phyloP scores from a whole-genome alignment of 2,113 vertebrate species.

The Triplophysa siluroides region DNA sequence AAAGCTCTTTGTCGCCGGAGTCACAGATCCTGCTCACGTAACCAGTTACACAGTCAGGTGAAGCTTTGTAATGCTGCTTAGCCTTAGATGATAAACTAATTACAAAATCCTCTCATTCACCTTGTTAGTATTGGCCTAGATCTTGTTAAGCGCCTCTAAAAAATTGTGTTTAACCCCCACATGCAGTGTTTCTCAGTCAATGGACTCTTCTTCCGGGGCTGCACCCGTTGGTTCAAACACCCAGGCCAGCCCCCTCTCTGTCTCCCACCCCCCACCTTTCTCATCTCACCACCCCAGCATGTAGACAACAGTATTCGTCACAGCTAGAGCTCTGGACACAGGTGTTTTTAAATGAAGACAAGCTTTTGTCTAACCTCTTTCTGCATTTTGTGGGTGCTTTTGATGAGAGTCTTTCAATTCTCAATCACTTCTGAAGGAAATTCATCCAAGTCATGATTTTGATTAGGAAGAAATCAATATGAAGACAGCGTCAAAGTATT shows the following conservation, averaged over 20 bases:
- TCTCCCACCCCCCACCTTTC: constrained; percentile 68
- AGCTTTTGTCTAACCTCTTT: constrained; percentile 9
- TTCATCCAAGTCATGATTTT: not conserved
- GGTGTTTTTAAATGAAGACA: constrained; percentile 22
- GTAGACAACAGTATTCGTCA: constrained; percentile 44
- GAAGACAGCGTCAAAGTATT: not conserved
- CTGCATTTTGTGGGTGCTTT: constrained; percentile 38
- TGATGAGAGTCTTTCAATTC: constrained; percentile 20
- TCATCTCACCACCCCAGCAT: constrained; percentile 67
- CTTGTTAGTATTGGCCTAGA: not conserved
- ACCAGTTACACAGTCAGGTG: constrained; percentile 75
- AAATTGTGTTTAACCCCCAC: not conserved
- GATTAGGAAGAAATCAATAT: not conserved
- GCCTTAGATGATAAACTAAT: not conserved
- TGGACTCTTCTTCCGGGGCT: constrained; percentile 61
- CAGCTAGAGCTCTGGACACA: not conserved
- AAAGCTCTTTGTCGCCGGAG: constrained; percentile 80
- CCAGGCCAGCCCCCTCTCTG: constrained; percentile 63
- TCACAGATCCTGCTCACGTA: constrained; percentile 71
- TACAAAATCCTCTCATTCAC: not conserved
- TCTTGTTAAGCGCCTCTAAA: not conserved
- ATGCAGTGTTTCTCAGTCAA: constrained; percentile 70
- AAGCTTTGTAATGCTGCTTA: constrained; percentile 11
- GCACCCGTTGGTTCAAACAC: constrained; percentile 54
- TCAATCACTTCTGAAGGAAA: constrained; percentile 33